Base-by-base conservation (phyloP, 2,113 vertebrate species). In the Rhinolophus sinicus region DNA sequence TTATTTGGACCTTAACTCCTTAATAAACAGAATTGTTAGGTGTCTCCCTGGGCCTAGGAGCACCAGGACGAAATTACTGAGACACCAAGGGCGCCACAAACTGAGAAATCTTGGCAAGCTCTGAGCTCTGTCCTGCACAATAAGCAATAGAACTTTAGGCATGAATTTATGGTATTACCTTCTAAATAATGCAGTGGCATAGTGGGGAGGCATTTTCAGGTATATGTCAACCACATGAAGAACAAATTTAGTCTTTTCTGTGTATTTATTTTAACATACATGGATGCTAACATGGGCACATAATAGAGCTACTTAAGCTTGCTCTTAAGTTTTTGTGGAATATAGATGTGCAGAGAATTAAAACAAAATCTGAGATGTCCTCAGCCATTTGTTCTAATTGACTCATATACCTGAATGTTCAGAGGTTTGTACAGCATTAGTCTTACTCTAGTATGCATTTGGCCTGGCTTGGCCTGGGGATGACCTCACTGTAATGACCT, bases 321-420 rank as follows among this genome's bases (percentile, higher is more conserved):
- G 2, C 33, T 85, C 1, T 70, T 54, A 52, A 75, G 75, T 72
- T 82, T 95, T 62, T 64, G 30, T 30, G n/a, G 35, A 78, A 19
- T 54, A 73, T 69, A 67, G 73, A 18, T 33, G 6, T 77, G 4
- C 0, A 0, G 8, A 92, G 38, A 67, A 40, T 88, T 90, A 64
- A 92, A 92, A 83, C 44, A 85, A 89, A 93, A 80, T 75, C 24
- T 64, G 44, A 90, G 82, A 85, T 52, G 44, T 78, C 58, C 24
- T 80, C 50, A 13, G 40, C 8, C 35, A n/a, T 13, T n/a, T 96
- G 64, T 58, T 65, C 33, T 93, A 88, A 24, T 19, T 70, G 11
- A 58, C 10, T 93, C 40, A 67, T 40, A 21, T 82, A n/a, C 13
- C 72, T 65, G 64, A 92, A 11, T 0, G 16, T 26, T 38, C 76